phyloP scores from a whole-genome alignment of 2,888 invertebrate species.

The Drosophila vallismaia region DNA sequence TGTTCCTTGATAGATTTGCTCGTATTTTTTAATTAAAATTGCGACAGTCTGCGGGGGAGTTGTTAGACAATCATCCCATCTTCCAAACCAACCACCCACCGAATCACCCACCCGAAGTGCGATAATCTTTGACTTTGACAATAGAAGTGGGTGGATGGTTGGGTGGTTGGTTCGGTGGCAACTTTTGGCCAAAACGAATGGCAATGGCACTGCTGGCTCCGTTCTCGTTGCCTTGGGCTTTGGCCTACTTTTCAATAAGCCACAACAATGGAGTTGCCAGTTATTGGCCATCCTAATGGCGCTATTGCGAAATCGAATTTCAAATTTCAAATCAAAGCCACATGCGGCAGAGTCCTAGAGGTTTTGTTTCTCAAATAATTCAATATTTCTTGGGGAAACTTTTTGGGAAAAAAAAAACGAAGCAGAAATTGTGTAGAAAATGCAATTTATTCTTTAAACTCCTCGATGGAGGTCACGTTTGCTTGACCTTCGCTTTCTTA shows the following conservation, averaged over 20 bases:
- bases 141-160: no score
- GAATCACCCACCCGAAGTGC: neutral
- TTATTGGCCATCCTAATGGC: constrained; percentile 33
- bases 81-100: neutral
- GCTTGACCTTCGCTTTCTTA: constrained; percentile 26
- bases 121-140: constrained; percentile 21
- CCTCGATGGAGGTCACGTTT: constrained; percentile 7
- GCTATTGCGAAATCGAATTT: constrained; percentile 32
- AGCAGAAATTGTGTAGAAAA: no score
- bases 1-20: constrained; percentile 30
- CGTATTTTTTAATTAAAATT: constrained; percentile 39
- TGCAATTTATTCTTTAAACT: no score
- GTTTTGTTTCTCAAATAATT: no score
- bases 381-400: no score
- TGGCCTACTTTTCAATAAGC: constrained; percentile 46
- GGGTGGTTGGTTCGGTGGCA: no score
- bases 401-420: no score
- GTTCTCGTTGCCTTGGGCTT: constrained; percentile 38
- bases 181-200: no score
- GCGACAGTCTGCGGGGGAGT: constrained; percentile 11
- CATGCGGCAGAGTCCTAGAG: neutral
- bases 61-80: neutral
- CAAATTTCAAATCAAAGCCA: constrained; percentile 33
- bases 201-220: neutral
- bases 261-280: constrained; percentile 37